Percentiles rank a stretch among this genome's conserved stretches.
Evolutionary conservation across 2,113 vertebrate species (phyloP).

Genomic region (Apistogramma diplotaenia): DNA sequence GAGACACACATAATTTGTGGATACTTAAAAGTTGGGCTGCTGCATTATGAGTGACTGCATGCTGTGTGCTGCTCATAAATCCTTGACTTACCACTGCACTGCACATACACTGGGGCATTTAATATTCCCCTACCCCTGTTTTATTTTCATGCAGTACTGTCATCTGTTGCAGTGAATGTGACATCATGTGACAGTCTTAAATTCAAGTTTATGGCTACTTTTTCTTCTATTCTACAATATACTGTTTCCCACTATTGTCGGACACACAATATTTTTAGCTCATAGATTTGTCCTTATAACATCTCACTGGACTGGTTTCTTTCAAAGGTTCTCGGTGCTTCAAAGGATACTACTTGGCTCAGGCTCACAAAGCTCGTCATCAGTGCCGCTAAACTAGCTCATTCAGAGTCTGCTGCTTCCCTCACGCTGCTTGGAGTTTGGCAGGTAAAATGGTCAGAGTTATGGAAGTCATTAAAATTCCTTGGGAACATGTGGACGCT

Average conservation of each 20-base stretch:
- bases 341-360: conserved; percentile 38
- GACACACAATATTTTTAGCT: neutral
- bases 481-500: conserved; percentile 70
- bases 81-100: neutral
- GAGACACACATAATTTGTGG: neutral
- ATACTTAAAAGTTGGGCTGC: neutral
- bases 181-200: neutral
- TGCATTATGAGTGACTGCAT: neutral
- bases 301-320: neutral
- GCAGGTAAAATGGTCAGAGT: conserved; percentile 72
- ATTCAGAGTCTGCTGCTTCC: conserved; percentile 22
- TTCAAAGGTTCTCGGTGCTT: neutral
- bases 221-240: neutral
- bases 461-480: conserved; percentile 88
- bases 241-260: neutral
- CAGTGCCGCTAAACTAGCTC: conserved; percentile 20
- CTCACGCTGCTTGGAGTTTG: conserved; percentile 59
- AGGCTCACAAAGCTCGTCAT: conserved; percentile 29
- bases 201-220: neutral
- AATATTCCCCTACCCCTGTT: neutral
- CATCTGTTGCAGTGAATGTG: neutral
- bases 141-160: neutral
- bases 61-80: neutral
- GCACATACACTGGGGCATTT: neutral
- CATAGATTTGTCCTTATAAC: neutral